Evolutionary conservation across 2,888 invertebrate genomes (phyloP), one percentile per base, ranked within the genome.

Genomic region (Epirrhoe tristata): DNA sequence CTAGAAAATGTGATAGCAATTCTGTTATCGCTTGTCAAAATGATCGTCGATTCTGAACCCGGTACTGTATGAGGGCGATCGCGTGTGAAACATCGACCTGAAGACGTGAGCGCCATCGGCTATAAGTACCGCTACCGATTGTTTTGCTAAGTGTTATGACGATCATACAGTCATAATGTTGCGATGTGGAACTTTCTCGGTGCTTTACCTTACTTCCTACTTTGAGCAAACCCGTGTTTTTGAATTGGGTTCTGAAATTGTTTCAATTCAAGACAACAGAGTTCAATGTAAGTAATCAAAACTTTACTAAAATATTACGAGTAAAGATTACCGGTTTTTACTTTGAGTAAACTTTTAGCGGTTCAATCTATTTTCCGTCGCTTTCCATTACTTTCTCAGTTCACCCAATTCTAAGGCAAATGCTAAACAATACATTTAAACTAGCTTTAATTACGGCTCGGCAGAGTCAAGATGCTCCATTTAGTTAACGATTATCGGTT

Each of bases 401-500:
- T 71, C 74, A 77, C 76, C 75, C 78, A 77, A 80, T 81, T 69
- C 65, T 32, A 66, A 71, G 69, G 71, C 66, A 67, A 69, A 72
- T 67, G 56, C 74, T 68, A 81, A 80, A 81, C 83, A 84, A 84
- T 82, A 81, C 81, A 80, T 52, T 80, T 77, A 74, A 58, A 67
- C 53, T 79, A 74, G 79, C 80, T 89, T 71, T 91, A 91, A 91
- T 91, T 91, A 85, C 85, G 81, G 83, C 85, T 86, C 82, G 80
- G 81, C 84, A 77, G 81, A 78, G 79, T 79, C 79, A 80, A 79
- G 91, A 92, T 91, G 90, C 83, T 84, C 92, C 77, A 91, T 85
- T 84, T 85, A 90, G 91, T 91, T 91, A 89, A 85, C 82, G 89
- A 89, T 87, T 89, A 91, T 84, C 81, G 73, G 78, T 82, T 85